phyloP scores from a whole-genome alignment of 2,113 vertebrate species.

The Alethe diademata region DNA sequence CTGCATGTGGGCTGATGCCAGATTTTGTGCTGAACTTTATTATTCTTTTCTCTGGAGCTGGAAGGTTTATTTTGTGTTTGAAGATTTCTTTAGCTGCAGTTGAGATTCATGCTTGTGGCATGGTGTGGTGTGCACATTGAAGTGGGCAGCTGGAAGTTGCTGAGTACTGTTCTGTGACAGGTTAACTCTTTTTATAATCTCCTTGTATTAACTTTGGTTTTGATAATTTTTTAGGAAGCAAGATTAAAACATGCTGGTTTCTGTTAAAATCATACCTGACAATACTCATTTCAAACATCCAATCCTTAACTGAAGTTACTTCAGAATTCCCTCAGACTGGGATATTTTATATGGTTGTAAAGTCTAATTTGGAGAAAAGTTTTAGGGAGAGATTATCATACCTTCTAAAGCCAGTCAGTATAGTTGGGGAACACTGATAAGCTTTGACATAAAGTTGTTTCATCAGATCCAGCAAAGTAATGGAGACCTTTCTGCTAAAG shows the following conservation, averaged over 20 bases:
- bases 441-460: background rate
- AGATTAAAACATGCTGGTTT: background rate
- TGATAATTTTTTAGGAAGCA: background rate
- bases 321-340: background rate
- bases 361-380: background rate
- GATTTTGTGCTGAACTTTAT: background rate
- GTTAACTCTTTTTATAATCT: background rate
- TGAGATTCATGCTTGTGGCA: background rate
- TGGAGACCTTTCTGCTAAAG: background rate
- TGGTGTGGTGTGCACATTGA: background rate
- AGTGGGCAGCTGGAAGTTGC: background rate
- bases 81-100: background rate
- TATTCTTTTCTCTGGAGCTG: background rate
- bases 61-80: background rate
- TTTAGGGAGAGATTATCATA: background rate
- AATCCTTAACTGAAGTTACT: rapidly evolving
- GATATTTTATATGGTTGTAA: background rate
- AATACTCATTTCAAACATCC: background rate
- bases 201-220: background rate
- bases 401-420: background rate
- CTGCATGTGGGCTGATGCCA: background rate
- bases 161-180: background rate
- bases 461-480: background rate
- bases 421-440: background rate
- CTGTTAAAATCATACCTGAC: background rate